Evolutionary conservation across 2,888 invertebrate species (phyloP), one percentile per base, ranked within the genome.

Genomic region (Lepidochrysops patricia): DNA sequence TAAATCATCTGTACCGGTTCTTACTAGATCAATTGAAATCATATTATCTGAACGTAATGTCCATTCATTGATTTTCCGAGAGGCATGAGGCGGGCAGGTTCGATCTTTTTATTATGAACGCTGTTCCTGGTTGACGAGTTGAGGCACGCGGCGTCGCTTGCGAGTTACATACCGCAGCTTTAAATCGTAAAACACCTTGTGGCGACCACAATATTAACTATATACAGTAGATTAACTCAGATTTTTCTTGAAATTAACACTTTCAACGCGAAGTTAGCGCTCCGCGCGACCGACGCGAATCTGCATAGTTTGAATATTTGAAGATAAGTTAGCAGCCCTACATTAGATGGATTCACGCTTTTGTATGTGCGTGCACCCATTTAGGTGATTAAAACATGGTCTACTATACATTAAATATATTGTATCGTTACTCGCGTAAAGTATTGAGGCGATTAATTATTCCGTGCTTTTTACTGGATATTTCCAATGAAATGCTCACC

Each of bases 91-190:
- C n/a, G n/a, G n/a, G n/a, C n/a, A 71, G 78, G 70, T 68, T 69
- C 66, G 69, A 49, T 50, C 29, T 60, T 67, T 68, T 72, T 84
- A 72, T 75, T 75, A 77, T 78, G 77, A 80, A 83, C 81, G 82
- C 76, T 78, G 84, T 89, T 89, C 87, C 88, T 89, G 87, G 82
- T 86, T 73, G 80, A 78, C 84, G 68, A 71, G 76, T 69, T 57
- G 64, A 71, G 76, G 83, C 73, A 86, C 84, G 77, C 72, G 56
- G 59, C 49, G 52, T 25, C 69, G 70, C 67, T 70, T 64, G 70
- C 70, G 75, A 74, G 73, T 71, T 73, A 76, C 81, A 86, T 86
- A 77, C 84, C 82, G 69, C 68, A 66, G 78, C 79, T 76, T 82
- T 87, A 85, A 84, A 87, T 85, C 87, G 83, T 77, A 79, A 86